Evolutionary conservation across 1,140 invertebrate species (phyloP).

Genomic region (Pristionchus pacificus): DNA sequence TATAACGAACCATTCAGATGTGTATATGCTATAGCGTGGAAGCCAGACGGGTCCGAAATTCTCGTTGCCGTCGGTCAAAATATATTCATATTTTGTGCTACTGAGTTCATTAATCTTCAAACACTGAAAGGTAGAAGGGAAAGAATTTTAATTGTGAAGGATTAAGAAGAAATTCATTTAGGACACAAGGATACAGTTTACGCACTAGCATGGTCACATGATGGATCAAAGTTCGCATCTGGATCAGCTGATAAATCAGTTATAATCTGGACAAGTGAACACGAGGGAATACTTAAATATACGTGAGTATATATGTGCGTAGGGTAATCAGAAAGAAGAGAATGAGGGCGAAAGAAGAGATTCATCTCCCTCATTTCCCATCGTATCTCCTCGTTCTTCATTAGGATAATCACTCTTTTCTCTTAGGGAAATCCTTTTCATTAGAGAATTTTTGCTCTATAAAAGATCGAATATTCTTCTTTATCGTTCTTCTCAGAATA

Average conservation of each 20-base stretch:
- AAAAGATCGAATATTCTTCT: too few relatives aligned
- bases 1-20: slow-evolving; percentile 60
- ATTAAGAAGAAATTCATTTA: slow-evolving; percentile 33
- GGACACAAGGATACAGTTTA: slow-evolving; percentile 89
- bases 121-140: slow-evolving; percentile 70
- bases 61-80: slow-evolving; percentile 86
- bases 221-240: slow-evolving; percentile 94
- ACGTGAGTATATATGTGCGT: too few relatives aligned
- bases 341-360: slow-evolving; percentile 16
- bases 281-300: slow-evolving; percentile 94
- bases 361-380: too few relatives aligned
- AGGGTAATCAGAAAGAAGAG: too few relatives aligned
- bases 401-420: too few relatives aligned
- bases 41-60: slow-evolving; percentile 86
- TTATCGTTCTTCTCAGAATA: too few relatives aligned
- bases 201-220: slow-evolving; percentile 82
- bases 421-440: too few relatives aligned
- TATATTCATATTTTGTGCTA: slow-evolving; percentile 87
- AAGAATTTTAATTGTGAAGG: neutral
- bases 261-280: slow-evolving; percentile 93
- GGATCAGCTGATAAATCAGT: slow-evolving; percentile 94
- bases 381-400: too few relatives aligned
- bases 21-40: slow-evolving; percentile 89
- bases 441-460: too few relatives aligned
- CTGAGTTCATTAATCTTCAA: slow-evolving; percentile 82